A percentile compares a stretch with the other conserved stretches of the same genome.
These are phyloP conservation scores for Pemphredon lugubris DNA, from an alignment of 2,888 invertebrate species.

Conservation along the genomic window DNA sequence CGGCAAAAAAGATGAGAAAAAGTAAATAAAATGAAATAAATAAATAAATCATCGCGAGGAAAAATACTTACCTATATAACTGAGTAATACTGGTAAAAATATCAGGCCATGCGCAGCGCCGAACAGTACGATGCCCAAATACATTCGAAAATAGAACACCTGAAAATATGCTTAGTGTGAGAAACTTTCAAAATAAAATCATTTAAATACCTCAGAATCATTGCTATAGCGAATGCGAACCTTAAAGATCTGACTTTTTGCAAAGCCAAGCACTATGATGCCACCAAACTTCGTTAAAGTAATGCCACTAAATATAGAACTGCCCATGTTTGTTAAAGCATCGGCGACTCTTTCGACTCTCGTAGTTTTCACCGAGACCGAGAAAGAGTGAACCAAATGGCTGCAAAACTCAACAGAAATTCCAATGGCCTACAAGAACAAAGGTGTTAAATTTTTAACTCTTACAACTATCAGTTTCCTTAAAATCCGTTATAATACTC, in stretches of 20 bases:
- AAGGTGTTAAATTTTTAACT: too few relatives aligned
- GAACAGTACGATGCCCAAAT: conserved; percentile 97
- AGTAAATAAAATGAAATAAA: too few relatives aligned
- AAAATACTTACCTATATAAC: conserved; percentile 98
- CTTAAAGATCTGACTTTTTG: conserved; percentile 98
- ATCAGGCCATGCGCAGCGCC: conserved; percentile 98
- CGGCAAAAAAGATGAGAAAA: too few relatives aligned
- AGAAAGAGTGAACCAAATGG: conserved; percentile 96
- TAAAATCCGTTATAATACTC: too few relatives aligned
- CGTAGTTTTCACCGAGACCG: conserved; percentile 88
- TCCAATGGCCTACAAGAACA: conserved; percentile 90
- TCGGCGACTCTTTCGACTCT: conserved; percentile 90
- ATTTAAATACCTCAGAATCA: background rate
- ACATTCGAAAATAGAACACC: conserved; percentile 98
- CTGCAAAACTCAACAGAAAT: conserved; percentile 99
- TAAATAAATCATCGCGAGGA: too few relatives aligned
- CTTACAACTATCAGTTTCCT: too few relatives aligned
- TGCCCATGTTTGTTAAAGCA: conserved; percentile 93
- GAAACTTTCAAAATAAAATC: background rate
- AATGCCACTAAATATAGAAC: conserved; percentile 97
- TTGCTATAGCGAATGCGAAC: conserved; percentile 70
- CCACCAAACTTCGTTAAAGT: conserved; percentile 99
- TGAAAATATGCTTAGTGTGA: conserved; percentile 71
- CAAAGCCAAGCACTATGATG: conserved; percentile 97
- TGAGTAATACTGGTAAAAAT: conserved; percentile 97